Conservation (phyloP, 2,888 invertebrate genomes). For the Standfussiana lucernea region DNA sequence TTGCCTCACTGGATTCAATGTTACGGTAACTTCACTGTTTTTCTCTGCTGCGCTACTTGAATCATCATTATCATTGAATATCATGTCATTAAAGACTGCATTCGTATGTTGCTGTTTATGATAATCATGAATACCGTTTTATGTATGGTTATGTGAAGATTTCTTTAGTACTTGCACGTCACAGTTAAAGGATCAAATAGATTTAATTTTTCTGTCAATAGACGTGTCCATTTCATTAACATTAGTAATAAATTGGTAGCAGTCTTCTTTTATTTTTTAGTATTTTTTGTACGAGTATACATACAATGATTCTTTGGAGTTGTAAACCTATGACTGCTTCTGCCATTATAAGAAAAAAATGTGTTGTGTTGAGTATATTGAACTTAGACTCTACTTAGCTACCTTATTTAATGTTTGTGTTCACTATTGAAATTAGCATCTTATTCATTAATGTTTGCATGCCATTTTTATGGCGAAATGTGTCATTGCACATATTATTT, state of each 20-base stretch:
- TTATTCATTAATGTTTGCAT: too few species aligned
- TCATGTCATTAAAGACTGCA: constrained; percentile 23
- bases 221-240: neutral
- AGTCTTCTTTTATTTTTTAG: neutral
- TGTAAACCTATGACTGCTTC: neutral
- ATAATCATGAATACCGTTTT: neutral
- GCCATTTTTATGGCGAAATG: too few species aligned
- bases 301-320: neutral
- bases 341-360: too few species aligned
- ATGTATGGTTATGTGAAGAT: neutral
- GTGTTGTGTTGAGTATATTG: too few species aligned
- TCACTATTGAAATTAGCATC: too few species aligned
- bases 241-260: neutral
- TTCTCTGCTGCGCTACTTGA: constrained; percentile 26
- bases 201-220: neutral
- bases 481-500: too few species aligned
- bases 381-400: too few species aligned
- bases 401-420: too few species aligned
- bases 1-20: constrained; percentile 80
- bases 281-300: neutral
- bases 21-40: constrained; percentile 71
- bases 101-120: constrained; percentile 3
- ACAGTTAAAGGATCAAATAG: neutral
- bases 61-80: constrained; percentile 25
- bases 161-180: neutral